phyloP scores from a whole-genome alignment of 2,797 vertebrate genomes.

The Xiphophorus birchmanni region DNA sequence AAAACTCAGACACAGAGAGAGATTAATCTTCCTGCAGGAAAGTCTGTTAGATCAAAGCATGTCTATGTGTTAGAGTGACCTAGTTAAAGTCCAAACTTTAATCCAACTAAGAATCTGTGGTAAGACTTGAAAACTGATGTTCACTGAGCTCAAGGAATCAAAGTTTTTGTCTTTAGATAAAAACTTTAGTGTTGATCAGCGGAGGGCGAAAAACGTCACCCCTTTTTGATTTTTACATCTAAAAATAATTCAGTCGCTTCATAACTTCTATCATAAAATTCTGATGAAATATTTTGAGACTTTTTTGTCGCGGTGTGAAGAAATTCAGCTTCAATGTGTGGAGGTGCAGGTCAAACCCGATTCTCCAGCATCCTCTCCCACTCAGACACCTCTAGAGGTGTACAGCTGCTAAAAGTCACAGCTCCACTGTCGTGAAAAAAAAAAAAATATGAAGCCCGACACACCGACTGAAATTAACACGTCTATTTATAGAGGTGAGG shows the following conservation, averaged over 20 bases:
- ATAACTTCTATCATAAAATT: neutral
- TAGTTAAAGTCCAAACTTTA: neutral
- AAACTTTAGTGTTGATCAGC: neutral
- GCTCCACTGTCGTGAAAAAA: conserved; percentile 59
- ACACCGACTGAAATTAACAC: conserved; percentile 81
- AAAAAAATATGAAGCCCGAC: conserved; percentile 61
- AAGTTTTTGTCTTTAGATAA: neutral
- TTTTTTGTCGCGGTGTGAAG: neutral
- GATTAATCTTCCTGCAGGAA: neutral
- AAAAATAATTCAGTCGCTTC: neutral
- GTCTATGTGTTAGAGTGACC: too few relatives aligned
- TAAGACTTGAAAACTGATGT: neutral
- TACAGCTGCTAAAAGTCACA: conserved; percentile 79
- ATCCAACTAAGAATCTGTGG: neutral
- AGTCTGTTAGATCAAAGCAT: neutral
- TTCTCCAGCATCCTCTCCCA: conserved; percentile 3
- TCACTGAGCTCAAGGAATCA: neutral
- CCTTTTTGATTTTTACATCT: neutral
- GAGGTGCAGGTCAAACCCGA: conserved; percentile 6
- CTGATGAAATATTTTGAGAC: neutral
- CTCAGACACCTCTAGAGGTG: conserved; percentile 57
- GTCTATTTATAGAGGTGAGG: conserved; percentile 77
- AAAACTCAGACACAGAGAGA: neutral
- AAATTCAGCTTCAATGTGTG: conserved; percentile 40
- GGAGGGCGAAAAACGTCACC: neutral